A percentile compares a stretch with the other conserved stretches of the same genome.
These are phyloP conservation scores for Pandemis heparana DNA, from an alignment of 2,888 invertebrate species.

Conservation along the genomic window DNA sequence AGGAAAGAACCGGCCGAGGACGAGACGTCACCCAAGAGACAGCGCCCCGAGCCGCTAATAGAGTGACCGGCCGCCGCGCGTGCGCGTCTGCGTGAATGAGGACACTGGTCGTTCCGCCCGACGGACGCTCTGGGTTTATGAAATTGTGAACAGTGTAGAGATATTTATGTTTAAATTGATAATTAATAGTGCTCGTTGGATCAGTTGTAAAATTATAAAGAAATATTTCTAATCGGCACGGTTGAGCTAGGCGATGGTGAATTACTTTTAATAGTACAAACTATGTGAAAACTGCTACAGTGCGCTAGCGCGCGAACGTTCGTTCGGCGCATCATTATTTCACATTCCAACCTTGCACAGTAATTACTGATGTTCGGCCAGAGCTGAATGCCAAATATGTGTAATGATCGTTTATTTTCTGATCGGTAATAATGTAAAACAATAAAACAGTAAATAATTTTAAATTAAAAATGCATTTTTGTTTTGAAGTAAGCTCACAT, in stretches of 20 bases:
- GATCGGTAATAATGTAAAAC: slow-evolving; percentile 60
- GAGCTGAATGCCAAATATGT: slow-evolving; percentile 80
- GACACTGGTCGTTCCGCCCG: slow-evolving; percentile 58
- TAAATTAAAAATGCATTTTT: slow-evolving; percentile 47
- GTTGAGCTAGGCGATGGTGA: slow-evolving; percentile 23
- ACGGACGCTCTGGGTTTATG: slow-evolving; percentile 63
- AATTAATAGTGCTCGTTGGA: slow-evolving; percentile 27
- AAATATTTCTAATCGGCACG: slow-evolving; percentile 27
- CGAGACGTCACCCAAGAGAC: slow-evolving; percentile 77
- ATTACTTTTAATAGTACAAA: slow-evolving; percentile 55
- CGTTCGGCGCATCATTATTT: slow-evolving; percentile 49
- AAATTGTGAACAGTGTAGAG: slow-evolving; percentile 54
- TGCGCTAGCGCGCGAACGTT: slow-evolving; percentile 43
- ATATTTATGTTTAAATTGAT: slow-evolving; percentile 76
- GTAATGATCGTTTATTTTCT: slow-evolving; percentile 73
- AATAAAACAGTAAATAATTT: slow-evolving; percentile 67
- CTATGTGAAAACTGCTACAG: slow-evolving; percentile 49
- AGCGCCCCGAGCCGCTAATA: slow-evolving; percentile 71
- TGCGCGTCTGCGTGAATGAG: slow-evolving; percentile 46
- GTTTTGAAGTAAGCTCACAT: neutral
- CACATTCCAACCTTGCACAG: slow-evolving; percentile 74
- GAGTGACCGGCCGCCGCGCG: slow-evolving; percentile 59
- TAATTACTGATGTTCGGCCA: slow-evolving; percentile 64
- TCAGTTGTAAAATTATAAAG: slow-evolving; percentile 16
- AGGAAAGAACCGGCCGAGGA: slow-evolving; percentile 72